These are phyloP conservation scores for Oithona nana DNA, from an alignment of 2,888 invertebrate species.

Conservation along the genomic window DNA sequence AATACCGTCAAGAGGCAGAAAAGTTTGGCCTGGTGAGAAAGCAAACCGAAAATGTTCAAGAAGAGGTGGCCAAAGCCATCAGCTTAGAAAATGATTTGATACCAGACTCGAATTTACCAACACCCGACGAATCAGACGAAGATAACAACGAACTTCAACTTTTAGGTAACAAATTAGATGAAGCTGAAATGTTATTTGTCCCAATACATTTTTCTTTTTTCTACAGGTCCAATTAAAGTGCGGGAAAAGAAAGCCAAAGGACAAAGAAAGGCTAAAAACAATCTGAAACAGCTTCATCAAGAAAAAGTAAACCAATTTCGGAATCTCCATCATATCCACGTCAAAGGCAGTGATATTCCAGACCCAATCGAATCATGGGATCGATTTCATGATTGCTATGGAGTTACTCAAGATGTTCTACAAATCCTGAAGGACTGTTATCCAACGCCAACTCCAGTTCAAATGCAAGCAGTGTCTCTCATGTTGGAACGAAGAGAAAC, in stretches of 20 bases:
- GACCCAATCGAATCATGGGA: conserved; percentile 50
- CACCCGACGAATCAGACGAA: neutral
- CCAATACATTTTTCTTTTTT: no score
- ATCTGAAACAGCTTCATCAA: conserved; percentile 18
- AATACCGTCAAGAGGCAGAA: neutral
- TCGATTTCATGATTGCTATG: conserved; percentile 38
- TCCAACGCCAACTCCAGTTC: conserved; percentile 60
- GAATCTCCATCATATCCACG: conserved; percentile 54
- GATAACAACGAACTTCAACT: neutral
- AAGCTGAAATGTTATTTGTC: no score
- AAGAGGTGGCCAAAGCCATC: neutral
- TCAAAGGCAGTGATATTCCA: conserved; percentile 58
- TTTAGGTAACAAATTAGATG: no score
- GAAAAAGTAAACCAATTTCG: conserved; percentile 49
- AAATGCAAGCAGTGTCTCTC: conserved; percentile 77
- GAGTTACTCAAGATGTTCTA: conserved; percentile 40
- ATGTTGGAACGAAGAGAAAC: conserved; percentile 65
- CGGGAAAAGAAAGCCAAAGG: no score
- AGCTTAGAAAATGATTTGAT: neutral
- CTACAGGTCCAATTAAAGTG: no score
- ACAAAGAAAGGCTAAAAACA: neutral
- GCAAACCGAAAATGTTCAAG: neutral
- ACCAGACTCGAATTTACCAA: neutral
- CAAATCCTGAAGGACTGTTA: conserved; percentile 55
- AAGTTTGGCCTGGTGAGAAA: neutral